Base-by-base conservation (phyloP, 1,140 invertebrate species). In the Sesamia nonagrioides region DNA sequence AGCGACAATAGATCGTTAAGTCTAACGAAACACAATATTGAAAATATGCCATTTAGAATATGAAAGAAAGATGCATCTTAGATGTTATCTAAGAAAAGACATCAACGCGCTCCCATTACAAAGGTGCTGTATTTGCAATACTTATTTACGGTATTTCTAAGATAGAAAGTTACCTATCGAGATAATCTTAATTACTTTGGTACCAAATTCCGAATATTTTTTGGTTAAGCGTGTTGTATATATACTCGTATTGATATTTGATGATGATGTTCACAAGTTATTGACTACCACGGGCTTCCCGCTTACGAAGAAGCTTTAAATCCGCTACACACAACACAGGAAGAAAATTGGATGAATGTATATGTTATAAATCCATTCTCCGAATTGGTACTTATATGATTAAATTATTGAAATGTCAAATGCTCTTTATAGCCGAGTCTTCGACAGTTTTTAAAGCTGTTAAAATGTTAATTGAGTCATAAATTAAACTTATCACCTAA, bases 71-170 rank as follows among this genome's bases (percentile, higher is more conserved):
- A 42, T 17, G 27, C 56, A 42, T 68, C 37, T 54, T 54, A 71
- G 77, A 82, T 81, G 42, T 80, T 63, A 77, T 83, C 78, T 75
- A 77, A 85, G 68, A 81, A 85, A 84, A 84, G 85, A 86, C 82
- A 82, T 84, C 85, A 86, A 86, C 85, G 85, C 78, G 76, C 45
- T 81, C 81, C 66, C 61, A 66, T 21, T 56, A 13, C 56, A 15
- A 45, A 68, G 17, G 40, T 48, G n/a, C 17, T 15, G 11, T 21
- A 48, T 48, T 21, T 6, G 8, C 42, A 45, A 8, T 7, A 8
- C 13, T 2, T 0, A 33, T 33, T 33, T 7, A 58, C 17, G 9
- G 13, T 18, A 15, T 35, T 4, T 58, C 35, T 54, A 54, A 6
- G 52, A 54, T 54, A 40, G 27, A 27, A 27, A 27, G 27, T 27